Evolutionary conservation across 92 coral and sea anemone species (phyloP).

Genomic region (Porites divaricata): DNA sequence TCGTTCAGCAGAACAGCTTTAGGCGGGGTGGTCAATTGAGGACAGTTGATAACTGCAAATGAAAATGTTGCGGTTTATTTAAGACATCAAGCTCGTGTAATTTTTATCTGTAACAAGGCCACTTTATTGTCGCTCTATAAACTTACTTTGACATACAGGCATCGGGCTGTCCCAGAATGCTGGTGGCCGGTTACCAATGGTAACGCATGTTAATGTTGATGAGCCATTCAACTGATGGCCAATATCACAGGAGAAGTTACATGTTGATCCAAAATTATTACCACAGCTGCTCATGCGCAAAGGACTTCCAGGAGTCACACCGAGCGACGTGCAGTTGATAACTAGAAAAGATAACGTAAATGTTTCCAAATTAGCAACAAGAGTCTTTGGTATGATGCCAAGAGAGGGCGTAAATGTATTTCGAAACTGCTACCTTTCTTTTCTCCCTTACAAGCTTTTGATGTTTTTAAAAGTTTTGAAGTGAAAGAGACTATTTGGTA

Average conservation of each 20-base stretch:
- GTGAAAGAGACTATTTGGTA: background rate
- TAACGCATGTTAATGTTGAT: slow-evolving; percentile 2
- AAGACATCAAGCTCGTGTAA: background rate
- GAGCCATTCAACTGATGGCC: slow-evolving; percentile 21
- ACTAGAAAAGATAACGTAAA: background rate
- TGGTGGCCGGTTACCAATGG: background rate
- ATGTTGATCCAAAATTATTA: slow-evolving; percentile 18
- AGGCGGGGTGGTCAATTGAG: background rate
- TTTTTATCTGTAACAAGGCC: background rate
- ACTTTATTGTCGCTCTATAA: background rate
- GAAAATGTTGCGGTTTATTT: background rate
- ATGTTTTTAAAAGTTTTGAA: too few relatives aligned
- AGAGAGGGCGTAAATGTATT: too few relatives aligned
- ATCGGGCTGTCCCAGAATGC: background rate
- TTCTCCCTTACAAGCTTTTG: too few relatives aligned
- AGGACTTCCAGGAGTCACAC: slow-evolving; percentile 1
- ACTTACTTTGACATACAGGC: background rate
- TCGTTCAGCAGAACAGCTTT: background rate
- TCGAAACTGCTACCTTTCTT: too few relatives aligned
- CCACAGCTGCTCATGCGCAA: slow-evolving; percentile 24
- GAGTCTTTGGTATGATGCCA: too few relatives aligned
- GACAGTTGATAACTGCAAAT: background rate
- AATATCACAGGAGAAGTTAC: slow-evolving; percentile 7
- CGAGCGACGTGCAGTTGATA: slow-evolving; percentile 25
- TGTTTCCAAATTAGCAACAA: too few relatives aligned